Evolutionary conservation across 2,797 vertebrate species (phyloP).

Genomic region (Anguilla megastoma): DNA sequence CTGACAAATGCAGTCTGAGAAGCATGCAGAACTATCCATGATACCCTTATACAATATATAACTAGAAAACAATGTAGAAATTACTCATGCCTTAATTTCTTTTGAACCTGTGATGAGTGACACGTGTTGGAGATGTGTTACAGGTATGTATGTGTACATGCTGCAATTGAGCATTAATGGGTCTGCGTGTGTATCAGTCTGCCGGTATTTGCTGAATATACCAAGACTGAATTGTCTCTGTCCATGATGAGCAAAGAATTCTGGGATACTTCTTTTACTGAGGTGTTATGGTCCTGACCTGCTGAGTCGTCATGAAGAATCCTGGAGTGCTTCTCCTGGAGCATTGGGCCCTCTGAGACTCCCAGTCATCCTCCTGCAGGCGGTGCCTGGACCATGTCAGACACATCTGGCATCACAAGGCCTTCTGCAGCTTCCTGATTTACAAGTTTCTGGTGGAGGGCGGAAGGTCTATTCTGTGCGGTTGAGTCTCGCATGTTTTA

Average conservation of each 20-base stretch:
- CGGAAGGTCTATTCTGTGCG: not conserved
- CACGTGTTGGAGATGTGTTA: not conserved
- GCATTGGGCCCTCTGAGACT: not conserved
- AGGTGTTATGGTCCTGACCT: not conserved
- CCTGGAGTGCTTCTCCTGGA: not conserved
- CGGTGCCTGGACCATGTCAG: not conserved
- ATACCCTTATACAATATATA: constrained; percentile 4
- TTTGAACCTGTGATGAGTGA: constrained; percentile 59
- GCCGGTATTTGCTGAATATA: constrained; percentile 33
- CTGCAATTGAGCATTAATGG: constrained; percentile 1
- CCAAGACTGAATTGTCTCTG: not conserved
- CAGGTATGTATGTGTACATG: not conserved
- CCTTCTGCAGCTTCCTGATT: not conserved
- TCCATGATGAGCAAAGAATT: not conserved
- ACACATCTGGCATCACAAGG: not conserved
- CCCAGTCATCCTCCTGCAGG: not conserved
- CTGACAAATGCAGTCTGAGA: not conserved
- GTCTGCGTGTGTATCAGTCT: constrained; percentile 32
- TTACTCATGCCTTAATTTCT: constrained; percentile 67
- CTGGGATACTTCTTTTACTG: not conserved
- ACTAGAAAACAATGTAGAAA: constrained; percentile 27
- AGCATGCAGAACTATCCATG: not conserved
- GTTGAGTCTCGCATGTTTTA: not conserved
- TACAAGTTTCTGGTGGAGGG: not conserved
- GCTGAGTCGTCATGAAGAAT: not conserved